Conservation (phyloP, 2,797 vertebrate genomes). For the Pseudocheirus occidentalis region DNA sequence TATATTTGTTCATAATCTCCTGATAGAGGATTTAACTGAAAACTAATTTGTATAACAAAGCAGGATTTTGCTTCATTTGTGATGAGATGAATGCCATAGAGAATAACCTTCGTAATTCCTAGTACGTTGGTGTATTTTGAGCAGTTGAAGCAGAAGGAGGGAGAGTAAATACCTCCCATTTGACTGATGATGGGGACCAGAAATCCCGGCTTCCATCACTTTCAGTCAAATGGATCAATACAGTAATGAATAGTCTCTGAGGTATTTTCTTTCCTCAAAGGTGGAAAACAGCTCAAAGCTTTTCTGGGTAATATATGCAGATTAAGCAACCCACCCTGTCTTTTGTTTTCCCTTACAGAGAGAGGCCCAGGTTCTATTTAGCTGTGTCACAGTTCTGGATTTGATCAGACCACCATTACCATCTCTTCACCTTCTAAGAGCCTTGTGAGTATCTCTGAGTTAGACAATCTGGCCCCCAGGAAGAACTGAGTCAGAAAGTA, state of each 20-base stretch:
- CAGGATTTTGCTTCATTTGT: slow-evolving; percentile 73
- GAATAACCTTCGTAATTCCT: slow-evolving; percentile 69
- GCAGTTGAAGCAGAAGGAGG: slow-evolving; percentile 61
- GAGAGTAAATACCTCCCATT: slow-evolving; percentile 52
- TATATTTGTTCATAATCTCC: slow-evolving; percentile 71
- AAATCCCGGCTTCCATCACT: background rate
- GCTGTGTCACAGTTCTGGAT: accelerated
- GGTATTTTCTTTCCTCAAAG: background rate
- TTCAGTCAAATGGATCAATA: background rate
- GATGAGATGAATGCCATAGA: slow-evolving; percentile 69
- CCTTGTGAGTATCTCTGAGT: background rate
- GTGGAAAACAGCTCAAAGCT: background rate
- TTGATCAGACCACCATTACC: background rate
- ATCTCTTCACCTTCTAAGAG: background rate
- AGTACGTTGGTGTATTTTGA: slow-evolving; percentile 57
- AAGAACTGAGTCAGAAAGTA: background rate
- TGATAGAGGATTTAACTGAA: slow-evolving; percentile 53
- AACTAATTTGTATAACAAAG: slow-evolving; percentile 75
- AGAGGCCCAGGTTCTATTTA: background rate
- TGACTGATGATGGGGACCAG: background rate
- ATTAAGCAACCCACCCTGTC: accelerated
- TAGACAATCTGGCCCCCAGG: accelerated
- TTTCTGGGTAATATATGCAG: accelerated
- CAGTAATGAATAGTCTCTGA: accelerated
- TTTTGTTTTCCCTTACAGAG: background rate